Evolutionary conservation across 2,113 vertebrate species (phyloP).

Genomic region (Oryzias woworae): DNA sequence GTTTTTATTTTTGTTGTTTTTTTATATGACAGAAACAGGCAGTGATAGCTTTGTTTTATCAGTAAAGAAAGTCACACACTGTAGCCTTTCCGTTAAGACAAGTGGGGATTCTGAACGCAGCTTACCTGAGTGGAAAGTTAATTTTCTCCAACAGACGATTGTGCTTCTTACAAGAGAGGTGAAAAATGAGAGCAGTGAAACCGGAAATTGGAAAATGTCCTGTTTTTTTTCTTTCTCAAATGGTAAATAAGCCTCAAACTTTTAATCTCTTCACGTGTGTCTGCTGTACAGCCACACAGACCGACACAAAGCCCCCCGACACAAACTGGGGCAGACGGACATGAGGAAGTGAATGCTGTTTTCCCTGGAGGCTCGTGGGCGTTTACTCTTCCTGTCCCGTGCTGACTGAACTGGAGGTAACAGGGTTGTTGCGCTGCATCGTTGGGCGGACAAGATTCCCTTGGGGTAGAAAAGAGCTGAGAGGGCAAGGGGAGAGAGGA

Average conservation of each 20-base stretch:
- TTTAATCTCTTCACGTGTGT: conserved; percentile 36
- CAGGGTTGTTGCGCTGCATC: conserved; percentile 31
- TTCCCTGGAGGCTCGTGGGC: conserved; percentile 33
- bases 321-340: conserved; percentile 18
- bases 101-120: not conserved
- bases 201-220: conserved; percentile 66
- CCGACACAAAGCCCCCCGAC: not conserved
- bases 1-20: no score
- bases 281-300: not conserved
- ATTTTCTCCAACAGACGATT: conserved; percentile 3
- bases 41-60: no score
- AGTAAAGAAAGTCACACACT: no score
- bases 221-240: conserved; percentile 22
- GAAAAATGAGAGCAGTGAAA: conserved; percentile 24
- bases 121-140: conserved; percentile 1
- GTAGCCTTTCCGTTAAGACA: not conserved
- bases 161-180: conserved; percentile 18
- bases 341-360: conserved; percentile 45
- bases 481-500: conserved; percentile 28
- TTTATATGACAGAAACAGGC: no score
- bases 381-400: conserved; percentile 57
- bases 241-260: conserved; percentile 45
- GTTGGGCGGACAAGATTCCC: conserved; percentile 47
- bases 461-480: conserved; percentile 28
- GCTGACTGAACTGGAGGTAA: conserved; percentile 54